Evolutionary conservation across 2,113 vertebrate species (phyloP), one percentile per base, ranked within the genome.

Genomic region (Zosterops japonicus): DNA sequence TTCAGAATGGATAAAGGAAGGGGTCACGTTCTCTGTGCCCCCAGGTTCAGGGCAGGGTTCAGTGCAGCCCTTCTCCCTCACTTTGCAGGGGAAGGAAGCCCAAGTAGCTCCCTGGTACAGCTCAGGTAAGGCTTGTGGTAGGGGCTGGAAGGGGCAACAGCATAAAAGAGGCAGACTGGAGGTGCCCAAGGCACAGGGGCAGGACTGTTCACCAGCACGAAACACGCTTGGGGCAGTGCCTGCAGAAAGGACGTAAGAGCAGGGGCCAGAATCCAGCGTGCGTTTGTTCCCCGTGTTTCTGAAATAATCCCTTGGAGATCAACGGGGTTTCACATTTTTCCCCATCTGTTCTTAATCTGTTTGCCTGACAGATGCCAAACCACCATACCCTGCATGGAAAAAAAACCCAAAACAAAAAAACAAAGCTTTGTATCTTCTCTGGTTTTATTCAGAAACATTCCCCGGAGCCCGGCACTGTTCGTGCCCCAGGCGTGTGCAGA

Each of bases 281-380:
- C 3, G 2, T 79, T 92, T 84, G 49, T 89, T 70, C 85, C 87
- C 88, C 15, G 53, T 63, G 53, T 94, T 92, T 92, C 83, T 93
- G 93, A 95, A 94, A 81, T 93, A 95, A 95, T 88, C 88, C 83
- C 88, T 96, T 17, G 0, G 86, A 93, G 95, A 96, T 96, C 95
- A 96, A 81, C 11, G 2, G 56, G 56, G 79, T 96, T 96, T 97
- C 95, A 87, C 96, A 91, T 97, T 93, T 95, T 92, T 53, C 77
- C 86, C 90, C 95, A 95, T 97, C 96, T 97, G 96, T 90, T 97
- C 90, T 81, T 95, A 93, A 96, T 97, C 93, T 89, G 61, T 81
- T 93, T 33, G 4, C 80, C 82, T 94, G 83, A 83, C 86, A 94
- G 92, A 95, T 82, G 95, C 96, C 95, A 96, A 96, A 94, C 92